Percentiles rank a stretch among this genome's conserved stretches.
Evolutionary conservation across 2,888 invertebrate genomes (phyloP).

Genomic region (Rhyacophila evoluta): DNA sequence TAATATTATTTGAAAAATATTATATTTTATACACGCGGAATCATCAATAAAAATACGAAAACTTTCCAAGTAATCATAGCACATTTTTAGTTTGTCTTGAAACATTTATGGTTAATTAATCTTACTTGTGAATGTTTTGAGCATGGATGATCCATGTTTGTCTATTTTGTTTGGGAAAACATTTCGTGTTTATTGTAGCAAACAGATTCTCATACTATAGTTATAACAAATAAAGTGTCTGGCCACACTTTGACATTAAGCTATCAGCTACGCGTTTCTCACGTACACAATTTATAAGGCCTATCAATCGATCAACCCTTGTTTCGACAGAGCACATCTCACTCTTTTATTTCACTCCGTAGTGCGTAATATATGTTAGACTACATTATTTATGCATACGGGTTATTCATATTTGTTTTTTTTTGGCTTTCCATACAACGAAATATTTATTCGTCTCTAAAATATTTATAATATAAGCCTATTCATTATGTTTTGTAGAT

Average conservation of each 20-base stretch:
- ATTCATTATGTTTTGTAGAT: conserved; percentile 4
- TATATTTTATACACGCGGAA: too few relatives aligned
- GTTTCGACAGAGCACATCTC: conserved; percentile 14
- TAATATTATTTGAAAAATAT: too few relatives aligned
- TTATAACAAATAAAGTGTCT: conserved; percentile 18
- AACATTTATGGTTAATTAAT: conserved; percentile 12
- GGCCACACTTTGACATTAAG: conserved; percentile 22
- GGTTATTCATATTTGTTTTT: conserved; percentile 17
- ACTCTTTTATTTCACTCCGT: conserved; percentile 7
- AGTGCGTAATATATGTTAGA: conserved; percentile 8
- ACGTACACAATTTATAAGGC: conserved; percentile 19
- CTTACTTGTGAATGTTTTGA: background rate
- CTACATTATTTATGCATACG: conserved; percentile 3
- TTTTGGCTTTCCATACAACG: background rate
- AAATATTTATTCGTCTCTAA: background rate
- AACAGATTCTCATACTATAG: background rate
- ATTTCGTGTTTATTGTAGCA: conserved; percentile 13
- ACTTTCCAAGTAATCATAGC: background rate
- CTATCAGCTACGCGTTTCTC: background rate
- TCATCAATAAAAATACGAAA: background rate
- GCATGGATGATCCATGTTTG: background rate
- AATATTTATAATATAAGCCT: conserved; percentile 14
- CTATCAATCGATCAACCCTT: conserved; percentile 17
- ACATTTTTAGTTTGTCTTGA: background rate
- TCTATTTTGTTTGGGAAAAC: background rate